Evolutionary conservation across 2,797 vertebrate genomes (phyloP).

Genomic region (Phataginus tetradactyla): DNA sequence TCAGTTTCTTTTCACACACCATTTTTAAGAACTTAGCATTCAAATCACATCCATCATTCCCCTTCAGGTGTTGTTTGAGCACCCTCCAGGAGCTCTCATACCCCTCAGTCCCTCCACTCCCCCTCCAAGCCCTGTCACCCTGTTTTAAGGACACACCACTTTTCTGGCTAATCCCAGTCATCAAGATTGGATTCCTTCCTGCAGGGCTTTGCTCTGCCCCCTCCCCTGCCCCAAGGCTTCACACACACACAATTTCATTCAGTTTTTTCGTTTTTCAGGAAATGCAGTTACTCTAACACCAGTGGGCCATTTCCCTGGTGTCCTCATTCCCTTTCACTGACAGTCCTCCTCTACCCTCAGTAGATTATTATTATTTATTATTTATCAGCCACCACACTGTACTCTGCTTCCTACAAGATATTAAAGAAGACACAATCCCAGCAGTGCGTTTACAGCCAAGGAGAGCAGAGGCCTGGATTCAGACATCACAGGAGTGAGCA

Average conservation of each 20-base stretch:
- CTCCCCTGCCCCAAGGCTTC: neutral
- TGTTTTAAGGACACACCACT: neutral
- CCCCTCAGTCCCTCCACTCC: too few species aligned
- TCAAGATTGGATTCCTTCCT: neutral
- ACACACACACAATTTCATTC: constrained; percentile 11
- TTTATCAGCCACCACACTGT: constrained; percentile 76
- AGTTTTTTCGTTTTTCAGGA: neutral
- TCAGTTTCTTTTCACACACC: neutral
- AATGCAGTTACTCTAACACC: constrained; percentile 51
- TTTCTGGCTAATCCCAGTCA: neutral
- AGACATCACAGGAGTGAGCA: neutral
- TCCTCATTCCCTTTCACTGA: constrained; percentile 49
- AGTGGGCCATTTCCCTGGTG: constrained; percentile 38
- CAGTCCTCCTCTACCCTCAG: constrained; percentile 62
- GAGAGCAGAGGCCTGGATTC: constrained; percentile 42
- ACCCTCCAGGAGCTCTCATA: neutral
- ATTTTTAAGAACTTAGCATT: neutral
- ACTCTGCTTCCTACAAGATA: constrained; percentile 70
- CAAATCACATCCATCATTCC: neutral
- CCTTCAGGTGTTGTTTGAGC: neutral
- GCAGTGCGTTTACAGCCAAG: constrained; percentile 57
- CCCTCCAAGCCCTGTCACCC: neutral
- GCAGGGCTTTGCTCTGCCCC: neutral
- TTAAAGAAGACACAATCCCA: constrained; percentile 71
- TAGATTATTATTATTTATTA: constrained; percentile 82